Percentiles rank a stretch among this genome's conserved stretches.
phyloP scores from a whole-genome alignment of 1,140 invertebrate genomes.

The Eciton burchellii region DNA sequence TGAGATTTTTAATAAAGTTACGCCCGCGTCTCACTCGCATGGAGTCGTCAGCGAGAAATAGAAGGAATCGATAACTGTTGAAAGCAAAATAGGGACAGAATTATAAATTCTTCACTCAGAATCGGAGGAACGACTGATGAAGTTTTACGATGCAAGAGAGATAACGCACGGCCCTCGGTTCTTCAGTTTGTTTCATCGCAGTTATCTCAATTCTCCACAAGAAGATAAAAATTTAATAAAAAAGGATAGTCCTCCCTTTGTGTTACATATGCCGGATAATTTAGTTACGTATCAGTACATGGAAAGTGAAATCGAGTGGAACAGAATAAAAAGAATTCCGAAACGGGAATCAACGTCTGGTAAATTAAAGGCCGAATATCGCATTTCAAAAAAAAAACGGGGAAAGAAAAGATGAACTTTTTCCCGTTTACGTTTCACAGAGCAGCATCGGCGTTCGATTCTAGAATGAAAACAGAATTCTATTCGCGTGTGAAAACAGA shows the following conservation, averaged over 20 bases:
- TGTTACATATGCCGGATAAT: background rate
- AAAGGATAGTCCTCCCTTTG: background rate
- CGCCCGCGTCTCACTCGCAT: background rate
- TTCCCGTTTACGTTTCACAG: background rate
- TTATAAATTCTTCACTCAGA: background rate
- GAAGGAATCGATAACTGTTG: background rate
- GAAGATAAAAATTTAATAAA: slow-evolving; percentile 17
- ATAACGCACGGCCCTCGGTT: background rate
- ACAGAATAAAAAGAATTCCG: background rate
- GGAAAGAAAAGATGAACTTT: no score
- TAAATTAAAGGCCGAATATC: slow-evolving; percentile 15
- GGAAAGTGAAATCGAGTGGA: background rate
- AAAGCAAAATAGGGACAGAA: background rate
- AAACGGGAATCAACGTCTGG: background rate
- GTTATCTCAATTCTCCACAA: background rate
- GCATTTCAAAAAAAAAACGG: slow-evolving; percentile 11
- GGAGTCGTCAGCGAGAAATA: background rate
- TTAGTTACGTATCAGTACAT: background rate
- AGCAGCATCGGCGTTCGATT: background rate
- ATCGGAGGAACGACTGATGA: background rate
- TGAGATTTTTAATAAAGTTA: slow-evolving; percentile 38
- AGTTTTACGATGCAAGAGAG: background rate
- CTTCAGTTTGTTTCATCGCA: background rate
- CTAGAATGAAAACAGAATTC: no score
- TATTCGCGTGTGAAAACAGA: no score